Percentiles rank a stretch among this genome's conserved stretches.
phyloP scores from a whole-genome alignment of 2,888 invertebrate species.

The Scaptomyza caliginosa region DNA sequence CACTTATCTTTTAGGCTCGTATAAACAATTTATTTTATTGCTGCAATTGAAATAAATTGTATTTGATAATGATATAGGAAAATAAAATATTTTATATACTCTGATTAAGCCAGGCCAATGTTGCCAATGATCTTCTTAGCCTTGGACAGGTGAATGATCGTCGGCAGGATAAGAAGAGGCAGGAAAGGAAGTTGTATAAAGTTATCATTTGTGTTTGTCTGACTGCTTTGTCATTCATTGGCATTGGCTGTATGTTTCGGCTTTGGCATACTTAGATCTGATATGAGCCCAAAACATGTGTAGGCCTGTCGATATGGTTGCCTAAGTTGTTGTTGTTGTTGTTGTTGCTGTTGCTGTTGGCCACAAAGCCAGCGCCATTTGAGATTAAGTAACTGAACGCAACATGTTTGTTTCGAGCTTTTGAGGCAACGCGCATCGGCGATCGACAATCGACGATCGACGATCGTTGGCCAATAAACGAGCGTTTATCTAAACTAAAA shows the following conservation, averaged over 20 bases:
- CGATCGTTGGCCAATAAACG: conserved; percentile 74
- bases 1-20: neutral
- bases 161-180: conserved; percentile 21
- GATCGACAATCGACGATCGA: too few species aligned
- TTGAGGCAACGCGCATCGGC: conserved; percentile 21
- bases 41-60: neutral
- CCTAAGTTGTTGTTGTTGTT: conserved; percentile 29
- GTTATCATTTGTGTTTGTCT: conserved; percentile 6
- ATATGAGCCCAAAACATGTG: conserved; percentile 71
- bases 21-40: neutral
- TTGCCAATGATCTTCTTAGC: conserved; percentile 1
- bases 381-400: conserved; percentile 72
- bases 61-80: neutral
- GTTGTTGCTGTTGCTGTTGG: conserved; percentile 18
- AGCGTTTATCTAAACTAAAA: conserved; percentile 74
- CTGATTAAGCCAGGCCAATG: neutral
- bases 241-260: conserved; percentile 42
- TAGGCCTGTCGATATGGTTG: conserved; percentile 69
- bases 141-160: conserved; percentile 49
- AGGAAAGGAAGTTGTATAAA: conserved; percentile 3
- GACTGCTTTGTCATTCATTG: conserved; percentile 75
- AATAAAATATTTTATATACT: neutral
- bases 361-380: conserved; percentile 71
- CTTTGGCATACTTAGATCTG: conserved; percentile 59
- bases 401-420: conserved; percentile 66